These are phyloP conservation scores for Trochalopteron elliotii DNA, from an alignment of 2,113 vertebrate genomes.

Conservation along the genomic window DNA sequence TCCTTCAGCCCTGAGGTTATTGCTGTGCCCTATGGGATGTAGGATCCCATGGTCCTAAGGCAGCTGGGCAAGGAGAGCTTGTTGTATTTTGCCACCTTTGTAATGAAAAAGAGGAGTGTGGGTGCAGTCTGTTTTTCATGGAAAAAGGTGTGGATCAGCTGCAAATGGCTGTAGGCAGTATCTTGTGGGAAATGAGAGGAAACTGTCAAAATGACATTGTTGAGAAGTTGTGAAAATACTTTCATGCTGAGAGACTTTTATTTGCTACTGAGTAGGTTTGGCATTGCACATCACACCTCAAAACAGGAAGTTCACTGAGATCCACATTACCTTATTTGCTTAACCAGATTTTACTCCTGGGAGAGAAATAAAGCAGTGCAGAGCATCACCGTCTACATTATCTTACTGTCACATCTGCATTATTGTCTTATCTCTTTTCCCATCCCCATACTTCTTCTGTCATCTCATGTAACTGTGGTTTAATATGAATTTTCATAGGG, in stretches of 20 bases:
- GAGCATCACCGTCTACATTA: not conserved
- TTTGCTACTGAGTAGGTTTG: not conserved
- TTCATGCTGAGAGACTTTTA: not conserved
- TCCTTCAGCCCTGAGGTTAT: not conserved
- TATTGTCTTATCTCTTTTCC: not conserved
- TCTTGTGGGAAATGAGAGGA: not conserved
- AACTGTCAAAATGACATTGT: not conserved
- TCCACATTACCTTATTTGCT: not conserved
- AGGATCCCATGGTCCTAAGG: not conserved
- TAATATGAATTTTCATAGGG: not conserved
- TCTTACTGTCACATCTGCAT: not conserved
- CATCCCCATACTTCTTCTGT: not conserved
- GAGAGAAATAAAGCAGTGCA: not conserved
- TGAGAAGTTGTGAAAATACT: not conserved
- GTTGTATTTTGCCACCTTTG: not conserved
- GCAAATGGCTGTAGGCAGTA: not conserved
- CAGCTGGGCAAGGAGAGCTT: not conserved
- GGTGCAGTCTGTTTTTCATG: not conserved
- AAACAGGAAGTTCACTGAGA: not conserved
- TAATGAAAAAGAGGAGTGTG: not conserved
- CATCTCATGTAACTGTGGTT: not conserved
- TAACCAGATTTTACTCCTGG: not conserved
- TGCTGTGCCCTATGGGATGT: not conserved
- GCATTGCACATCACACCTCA: not conserved
- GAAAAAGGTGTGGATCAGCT: not conserved